Evolutionary conservation across 1,140 invertebrate species (phyloP), one percentile per base, ranked within the genome.

Genomic region (Spodoptera litura): DNA sequence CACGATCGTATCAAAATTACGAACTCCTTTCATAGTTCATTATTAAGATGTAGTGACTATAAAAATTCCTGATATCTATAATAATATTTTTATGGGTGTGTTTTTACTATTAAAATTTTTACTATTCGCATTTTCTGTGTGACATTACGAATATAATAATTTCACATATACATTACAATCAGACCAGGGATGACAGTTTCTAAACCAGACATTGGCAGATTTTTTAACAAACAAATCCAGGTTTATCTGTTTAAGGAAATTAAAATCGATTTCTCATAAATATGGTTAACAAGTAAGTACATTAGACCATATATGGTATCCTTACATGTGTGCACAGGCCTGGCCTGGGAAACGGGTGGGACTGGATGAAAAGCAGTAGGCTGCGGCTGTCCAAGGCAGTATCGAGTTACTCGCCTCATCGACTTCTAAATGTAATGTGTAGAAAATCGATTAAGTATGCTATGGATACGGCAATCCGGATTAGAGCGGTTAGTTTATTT

Each of bases 311-410:
- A 70, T 70, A 51, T 0, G 49, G 38, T 51, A 20, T 52, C 27
- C 44, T 12, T 70, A 70, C 66, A 70, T 70, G 52, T 74, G 56
- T 61, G 71, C 51, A 59, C 77, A 80, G 64, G 78, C 83, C 83
- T 89, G 88, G 83, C 83, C 83, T 90, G 88, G 83, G 87, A 89
- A 91, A 85, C 87, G 78, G 78, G 85, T 86, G 85, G 81, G 78
- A 84, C 84, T 78, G 79, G 64, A 70, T 78, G 82, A 78, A 83
- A 84, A 82, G 85, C 86, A 89, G 84, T 88, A 87, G 87, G 84
- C 83, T 91, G 89, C 82, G 82, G 85, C 87, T 90, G 87, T 81
- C 85, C 87, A 83, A 83, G 82, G 73, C 62, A 84, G 82, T 88
- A 83, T 93, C 83, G 81, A 77, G 83, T 93, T 93, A 88, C 91